Evolutionary conservation across 2,888 invertebrate genomes (phyloP).

Genomic region (Margaritifera margaritifera): DNA sequence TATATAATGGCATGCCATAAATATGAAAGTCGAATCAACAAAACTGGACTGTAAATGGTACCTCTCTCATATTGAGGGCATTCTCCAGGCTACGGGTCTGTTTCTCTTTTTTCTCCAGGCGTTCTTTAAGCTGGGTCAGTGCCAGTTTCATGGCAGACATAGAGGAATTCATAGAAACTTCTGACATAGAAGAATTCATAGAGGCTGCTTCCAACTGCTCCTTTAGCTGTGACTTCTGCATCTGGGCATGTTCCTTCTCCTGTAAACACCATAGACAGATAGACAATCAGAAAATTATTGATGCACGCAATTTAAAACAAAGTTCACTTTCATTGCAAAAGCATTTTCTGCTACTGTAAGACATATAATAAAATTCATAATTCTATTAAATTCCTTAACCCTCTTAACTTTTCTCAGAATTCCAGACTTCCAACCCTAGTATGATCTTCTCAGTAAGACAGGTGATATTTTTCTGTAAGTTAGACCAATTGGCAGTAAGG

Average conservation of each 20-base stretch:
- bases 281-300: background rate
- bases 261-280: constrained; percentile 13
- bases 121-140: constrained; percentile 29
- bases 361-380: too few species aligned
- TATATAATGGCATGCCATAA: too few species aligned
- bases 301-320: too few species aligned
- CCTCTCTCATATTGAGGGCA: constrained; percentile 22
- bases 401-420: too few species aligned
- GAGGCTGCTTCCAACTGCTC: constrained; percentile 23
- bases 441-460: too few species aligned
- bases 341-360: too few species aligned
- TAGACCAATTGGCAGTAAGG: too few species aligned
- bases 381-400: too few species aligned
- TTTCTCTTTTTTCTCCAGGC: constrained; percentile 38
- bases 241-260: constrained; percentile 49
- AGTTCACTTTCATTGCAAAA: too few species aligned
- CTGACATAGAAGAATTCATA: constrained; percentile 15
- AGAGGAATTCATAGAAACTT: constrained; percentile 25
- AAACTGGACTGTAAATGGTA: background rate
- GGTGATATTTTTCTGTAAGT: too few species aligned
- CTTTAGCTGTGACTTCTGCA: constrained; percentile 28
- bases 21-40: too few species aligned
- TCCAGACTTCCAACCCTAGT: too few species aligned
- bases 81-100: constrained; percentile 31
- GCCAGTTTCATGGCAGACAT: constrained; percentile 40